These are phyloP conservation scores for Melanaphis sacchari DNA, from an alignment of 1,140 invertebrate genomes.

Conservation along the genomic window DNA sequence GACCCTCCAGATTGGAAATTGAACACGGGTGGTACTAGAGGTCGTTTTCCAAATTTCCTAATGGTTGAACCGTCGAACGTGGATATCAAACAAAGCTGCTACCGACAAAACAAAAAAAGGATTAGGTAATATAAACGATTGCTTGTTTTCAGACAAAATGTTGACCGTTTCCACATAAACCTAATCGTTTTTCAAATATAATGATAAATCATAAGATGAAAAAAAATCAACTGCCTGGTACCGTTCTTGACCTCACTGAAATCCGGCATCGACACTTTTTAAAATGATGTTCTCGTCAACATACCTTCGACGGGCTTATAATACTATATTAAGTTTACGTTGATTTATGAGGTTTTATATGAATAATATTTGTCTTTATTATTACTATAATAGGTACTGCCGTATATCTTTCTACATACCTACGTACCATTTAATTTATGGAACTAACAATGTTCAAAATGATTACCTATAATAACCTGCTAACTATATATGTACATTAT, in stretches of 20 bases:
- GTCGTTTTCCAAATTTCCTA: background rate
- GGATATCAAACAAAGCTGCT: background rate
- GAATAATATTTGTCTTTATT: background rate
- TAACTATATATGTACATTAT: too few species aligned
- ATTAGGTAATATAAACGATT: background rate
- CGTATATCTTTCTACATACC: background rate
- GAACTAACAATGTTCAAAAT: too few species aligned
- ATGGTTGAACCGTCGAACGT: background rate
- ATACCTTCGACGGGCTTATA: background rate
- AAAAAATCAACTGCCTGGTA: background rate
- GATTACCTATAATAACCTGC: too few species aligned
- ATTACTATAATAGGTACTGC: background rate
- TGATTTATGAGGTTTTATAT: background rate
- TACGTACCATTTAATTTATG: too few species aligned
- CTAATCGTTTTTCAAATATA: background rate
- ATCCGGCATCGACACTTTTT: background rate
- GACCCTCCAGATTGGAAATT: background rate
- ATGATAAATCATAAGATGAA: background rate
- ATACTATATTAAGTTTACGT: background rate
- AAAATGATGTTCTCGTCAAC: background rate
- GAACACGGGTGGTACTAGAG: background rate
- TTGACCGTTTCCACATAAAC: background rate
- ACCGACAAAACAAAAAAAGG: background rate
- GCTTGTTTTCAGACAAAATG: background rate
- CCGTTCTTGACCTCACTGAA: background rate